These are phyloP conservation scores for Speoplatyrhinus poulsoni DNA, from an alignment of 2,113 vertebrate genomes.

Conservation along the genomic window DNA sequence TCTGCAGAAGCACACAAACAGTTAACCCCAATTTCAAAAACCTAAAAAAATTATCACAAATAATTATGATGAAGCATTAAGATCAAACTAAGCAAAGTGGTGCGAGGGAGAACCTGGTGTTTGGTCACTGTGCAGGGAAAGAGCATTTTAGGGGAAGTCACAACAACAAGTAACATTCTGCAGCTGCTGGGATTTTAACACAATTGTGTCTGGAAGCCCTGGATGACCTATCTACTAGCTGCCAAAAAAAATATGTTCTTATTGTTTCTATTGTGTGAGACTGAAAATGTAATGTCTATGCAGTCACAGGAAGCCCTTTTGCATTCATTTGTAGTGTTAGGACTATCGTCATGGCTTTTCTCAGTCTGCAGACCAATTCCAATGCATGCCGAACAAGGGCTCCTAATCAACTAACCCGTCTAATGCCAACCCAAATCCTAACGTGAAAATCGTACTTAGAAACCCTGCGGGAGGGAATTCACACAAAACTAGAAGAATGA, in stretches of 20 bases:
- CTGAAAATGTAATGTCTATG: slow-evolving; percentile 66
- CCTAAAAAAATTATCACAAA: background rate
- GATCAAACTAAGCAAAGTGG: slow-evolving; percentile 12
- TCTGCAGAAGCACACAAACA: slow-evolving; percentile 19
- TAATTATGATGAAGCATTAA: slow-evolving; percentile 27
- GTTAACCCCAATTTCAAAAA: slow-evolving; percentile 24
- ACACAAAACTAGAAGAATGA: no score
- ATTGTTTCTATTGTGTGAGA: slow-evolving; percentile 63
- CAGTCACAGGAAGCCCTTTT: slow-evolving; percentile 78
- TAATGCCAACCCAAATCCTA: slow-evolving; percentile 13
- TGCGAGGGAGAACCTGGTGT: slow-evolving; percentile 15
- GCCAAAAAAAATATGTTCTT: slow-evolving; percentile 69
- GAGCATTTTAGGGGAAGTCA: slow-evolving; percentile 6
- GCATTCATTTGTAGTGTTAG: slow-evolving; percentile 49
- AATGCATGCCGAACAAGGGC: slow-evolving; percentile 38
- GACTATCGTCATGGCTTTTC: slow-evolving; percentile 69
- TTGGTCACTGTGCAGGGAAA: slow-evolving; percentile 26
- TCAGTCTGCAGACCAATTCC: slow-evolving; percentile 58
- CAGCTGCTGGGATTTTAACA: slow-evolving; percentile 74
- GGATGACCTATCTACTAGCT: slow-evolving; percentile 81
- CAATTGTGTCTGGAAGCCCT: slow-evolving; percentile 78
- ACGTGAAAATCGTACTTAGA: slow-evolving; percentile 8
- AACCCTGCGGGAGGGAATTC: no score
- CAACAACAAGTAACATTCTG: slow-evolving; percentile 57
- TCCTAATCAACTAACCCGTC: slow-evolving; percentile 19